Base-by-base conservation (phyloP, 1,140 invertebrate species). In the Hestina assimilis region DNA sequence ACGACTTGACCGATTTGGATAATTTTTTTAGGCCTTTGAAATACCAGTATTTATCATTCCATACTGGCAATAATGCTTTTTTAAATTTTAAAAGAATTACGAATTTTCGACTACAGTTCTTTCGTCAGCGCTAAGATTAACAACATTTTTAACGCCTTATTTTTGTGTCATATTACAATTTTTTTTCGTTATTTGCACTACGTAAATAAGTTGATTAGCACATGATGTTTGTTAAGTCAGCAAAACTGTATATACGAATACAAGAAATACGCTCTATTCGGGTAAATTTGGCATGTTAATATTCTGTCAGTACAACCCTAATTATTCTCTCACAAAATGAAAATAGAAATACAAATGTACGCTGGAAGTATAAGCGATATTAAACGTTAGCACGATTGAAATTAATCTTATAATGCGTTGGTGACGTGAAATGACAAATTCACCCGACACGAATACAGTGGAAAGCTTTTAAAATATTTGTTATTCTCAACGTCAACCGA, bases 401-500 rank as follows among this genome's bases (percentile, higher is more conserved):
- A 59, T 63, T 59, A 59, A 54, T 63, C 38, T 28, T 11, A 54
- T 59, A 63, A 63, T 55, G 40, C 55, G 21, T 35, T 54, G 56
- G n/a, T 31, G 35, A 33, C 41, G 55, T 23, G 21, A 43, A 59
- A 59, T 33, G 52, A 58, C 35, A 58, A 43, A 63, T 59, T 43
- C 23, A 51, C 19, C 47, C 31, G 53, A 15, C 31, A 4, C 17
- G 52, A 14, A 24, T 41, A 54, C 48, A 58, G 14, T 47, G 40
- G 17, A 64, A 64, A 43, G 46, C 58, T 60, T 57, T 61, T 48
- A 65, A 60, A 65, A 52, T 57, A 57, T 65, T 60, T 60, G 52
- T 52, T 60, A 53, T 57, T 61, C 45, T 48, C 33, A 33, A 48
- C 31, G 45, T 48, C 48, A 21, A 41, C 24, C 15, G 48, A 5